Base-by-base conservation (phyloP, 2,797 vertebrate genomes). In the Malurus leucopterus region DNA sequence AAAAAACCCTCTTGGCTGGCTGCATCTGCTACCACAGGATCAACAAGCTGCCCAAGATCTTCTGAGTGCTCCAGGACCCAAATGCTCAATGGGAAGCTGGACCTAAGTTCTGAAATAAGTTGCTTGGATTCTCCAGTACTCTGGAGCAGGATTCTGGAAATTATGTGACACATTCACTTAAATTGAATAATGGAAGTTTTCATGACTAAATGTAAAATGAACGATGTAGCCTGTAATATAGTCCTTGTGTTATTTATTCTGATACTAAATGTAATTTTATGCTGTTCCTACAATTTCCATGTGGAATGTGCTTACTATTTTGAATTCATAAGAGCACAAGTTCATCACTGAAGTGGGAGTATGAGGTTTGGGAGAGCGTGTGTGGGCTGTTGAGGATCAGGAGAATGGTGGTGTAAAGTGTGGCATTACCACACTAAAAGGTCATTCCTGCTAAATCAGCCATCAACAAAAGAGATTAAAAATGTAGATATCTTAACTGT, bases 181-280 rank as follows among this genome's bases (percentile, higher is more conserved):
- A 91, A 91, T 75, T 88, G 83, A 95, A 89, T 91, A 92, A 92
- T 87, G 76, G 84, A 87, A 78, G 53, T 91, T 91, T 91, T 94
- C 89, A 94, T 88, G 87, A 92, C 68, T 91, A 89, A 86, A 93
- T 59, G 61, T 89, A 84, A 91, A 92, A 90, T 1, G 63, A 92
- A 92, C 11, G 30, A 92, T 62, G 68, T 51, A 74, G 46, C 58
- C 74, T 89, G 84, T 88, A 93, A 95, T 95, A 57, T 3, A 84
- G 84, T 41, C 88, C 86, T 91, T 36, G 71, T 79, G 81, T 75
- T 93, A 92, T 94, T 95, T 93, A 92, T 94, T 86, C 91, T 79
- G 88, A 94, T 95, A 91, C 74, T 88, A 88, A 95, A 92, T 73
- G 84, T 51, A 94, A 90, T 90, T 86, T 94, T 88, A 93, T 89